Evolutionary conservation across 2,888 invertebrate species (phyloP).

Genomic region (Abscondita cerata): DNA sequence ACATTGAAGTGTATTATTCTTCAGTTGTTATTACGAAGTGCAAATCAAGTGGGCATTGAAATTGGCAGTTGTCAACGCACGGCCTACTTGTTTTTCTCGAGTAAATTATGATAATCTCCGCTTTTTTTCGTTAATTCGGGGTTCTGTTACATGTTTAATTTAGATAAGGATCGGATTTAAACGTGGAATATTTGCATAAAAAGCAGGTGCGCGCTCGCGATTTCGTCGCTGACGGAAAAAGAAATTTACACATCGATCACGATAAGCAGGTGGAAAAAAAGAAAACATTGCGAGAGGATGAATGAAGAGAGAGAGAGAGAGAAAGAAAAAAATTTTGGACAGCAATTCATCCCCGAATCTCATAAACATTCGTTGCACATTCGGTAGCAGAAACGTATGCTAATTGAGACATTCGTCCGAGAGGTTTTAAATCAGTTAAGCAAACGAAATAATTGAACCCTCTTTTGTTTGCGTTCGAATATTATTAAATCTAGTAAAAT

Average conservation of each 20-base stretch:
- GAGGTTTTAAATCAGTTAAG: constrained; percentile 32
- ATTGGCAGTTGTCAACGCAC: too few relatives aligned
- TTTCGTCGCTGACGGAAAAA: too few relatives aligned
- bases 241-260: too few relatives aligned
- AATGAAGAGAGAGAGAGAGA: not conserved
- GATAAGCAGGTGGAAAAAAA: not conserved
- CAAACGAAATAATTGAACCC: constrained; percentile 24
- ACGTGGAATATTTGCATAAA: constrained; percentile 13
- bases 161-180: constrained; percentile 19
- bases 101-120: too few relatives aligned
- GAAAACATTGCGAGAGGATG: not conserved
- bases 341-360: not conserved
- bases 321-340: not conserved
- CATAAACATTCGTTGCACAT: constrained; percentile 22
- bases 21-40: too few relatives aligned
- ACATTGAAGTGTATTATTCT: too few relatives aligned
- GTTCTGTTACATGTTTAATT: not conserved
- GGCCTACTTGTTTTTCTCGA: too few relatives aligned
- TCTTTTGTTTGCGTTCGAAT: constrained; percentile 25
- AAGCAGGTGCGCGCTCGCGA: constrained; percentile 11
- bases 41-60: too few relatives aligned
- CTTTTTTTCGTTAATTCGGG: too few relatives aligned
- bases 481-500: constrained; percentile 16
- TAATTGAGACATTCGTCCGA: constrained; percentile 34
- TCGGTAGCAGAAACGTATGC: constrained; percentile 30